Base-by-base conservation (phyloP, 2,888 invertebrate species). In the Deilephila porcellus region DNA sequence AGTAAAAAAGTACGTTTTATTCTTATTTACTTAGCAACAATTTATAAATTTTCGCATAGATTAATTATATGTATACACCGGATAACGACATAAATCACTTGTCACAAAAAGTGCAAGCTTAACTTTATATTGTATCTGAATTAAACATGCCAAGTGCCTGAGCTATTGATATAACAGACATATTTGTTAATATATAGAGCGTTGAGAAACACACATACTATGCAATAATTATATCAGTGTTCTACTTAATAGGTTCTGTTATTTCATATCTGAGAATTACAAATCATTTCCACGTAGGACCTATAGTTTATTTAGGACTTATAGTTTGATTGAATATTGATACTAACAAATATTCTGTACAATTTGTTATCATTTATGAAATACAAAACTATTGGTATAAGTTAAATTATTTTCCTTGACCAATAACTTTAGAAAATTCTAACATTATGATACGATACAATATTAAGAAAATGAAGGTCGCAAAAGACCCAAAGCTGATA, bases 231-330 rank as follows among this genome's bases (percentile, higher is more conserved):
- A 45, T 64, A 45, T 45, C 11, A 37, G n/a, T 64, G 64, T 64
- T 20, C 64, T 45, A 45, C 20, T 45, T 64, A 64, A 20, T 17
- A 62, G 6, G 5, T 62, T 62, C 32, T 62, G 29, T 32, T 32
- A 37, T 45, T 37, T 45, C 20, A 45, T 64, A 37, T 64, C 45
- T 64, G 8, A 64, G 64, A 64, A 45, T 64, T 64, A 64, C n/a
- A 45, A 45, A 63, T 63, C 8, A 64, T 20, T 20, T 8, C 37
- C 45, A 37, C 64, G 56, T n/a, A 56, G 4, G 4, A 14, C 14
- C 14, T 64, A 19, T 64, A 64, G 25, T n/a, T n/a, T n/a, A n/a
- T n/a, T n/a, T n/a, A 56, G 4, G 4, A 14, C 14, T 4, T 64
- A 19, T 64, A 64, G 25, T 32, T 60, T 59, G 20, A 20, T 60